Percentiles rank a stretch among this genome's conserved stretches.
Conservation (phyloP, 1,140 invertebrate species). For the Drosophila quadrilineata region DNA sequence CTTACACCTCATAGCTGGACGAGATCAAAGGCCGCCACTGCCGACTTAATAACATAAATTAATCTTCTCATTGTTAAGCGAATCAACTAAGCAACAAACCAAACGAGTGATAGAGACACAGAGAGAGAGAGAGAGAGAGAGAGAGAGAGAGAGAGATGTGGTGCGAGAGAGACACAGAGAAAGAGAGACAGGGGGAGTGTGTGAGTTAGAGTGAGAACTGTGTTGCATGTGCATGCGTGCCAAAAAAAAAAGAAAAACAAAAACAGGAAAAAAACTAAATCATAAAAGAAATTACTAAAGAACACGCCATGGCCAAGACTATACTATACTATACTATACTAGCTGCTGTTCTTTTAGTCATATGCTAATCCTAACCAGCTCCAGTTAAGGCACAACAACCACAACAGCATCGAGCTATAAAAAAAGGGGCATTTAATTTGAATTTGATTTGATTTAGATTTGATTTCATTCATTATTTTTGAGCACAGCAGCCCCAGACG, state of each 20-base stretch:
- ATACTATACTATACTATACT: constrained; percentile 6
- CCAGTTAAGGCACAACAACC: constrained; percentile 54
- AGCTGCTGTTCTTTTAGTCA: neutral
- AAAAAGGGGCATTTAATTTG: constrained; percentile 24
- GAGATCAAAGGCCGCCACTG: constrained; percentile 71
- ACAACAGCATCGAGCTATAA: no score
- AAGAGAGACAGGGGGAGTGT: neutral
- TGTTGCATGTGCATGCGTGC: constrained; percentile 56
- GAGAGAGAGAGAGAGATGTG: neutral
- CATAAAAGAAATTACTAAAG: no score
- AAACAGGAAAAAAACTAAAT: constrained; percentile 2
- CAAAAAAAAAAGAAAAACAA: constrained; percentile 56
- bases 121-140: neutral
- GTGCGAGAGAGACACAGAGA: neutral
- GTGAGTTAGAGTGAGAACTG: neutral
- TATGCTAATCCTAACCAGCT: constrained; percentile 51
- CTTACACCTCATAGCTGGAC: constrained; percentile 66
- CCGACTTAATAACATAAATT: constrained; percentile 81
- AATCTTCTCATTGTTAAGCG: constrained; percentile 77
- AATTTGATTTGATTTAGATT: constrained; percentile 48
- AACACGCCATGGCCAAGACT: constrained; percentile 41
- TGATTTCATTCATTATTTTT: constrained; percentile 73
- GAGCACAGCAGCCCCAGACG: neutral
- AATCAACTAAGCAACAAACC: constrained; percentile 2
- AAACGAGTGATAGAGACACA: neutral